These are phyloP conservation scores for Syngnathus typhle DNA, from an alignment of 2,113 vertebrate species.

Conservation along the genomic window DNA sequence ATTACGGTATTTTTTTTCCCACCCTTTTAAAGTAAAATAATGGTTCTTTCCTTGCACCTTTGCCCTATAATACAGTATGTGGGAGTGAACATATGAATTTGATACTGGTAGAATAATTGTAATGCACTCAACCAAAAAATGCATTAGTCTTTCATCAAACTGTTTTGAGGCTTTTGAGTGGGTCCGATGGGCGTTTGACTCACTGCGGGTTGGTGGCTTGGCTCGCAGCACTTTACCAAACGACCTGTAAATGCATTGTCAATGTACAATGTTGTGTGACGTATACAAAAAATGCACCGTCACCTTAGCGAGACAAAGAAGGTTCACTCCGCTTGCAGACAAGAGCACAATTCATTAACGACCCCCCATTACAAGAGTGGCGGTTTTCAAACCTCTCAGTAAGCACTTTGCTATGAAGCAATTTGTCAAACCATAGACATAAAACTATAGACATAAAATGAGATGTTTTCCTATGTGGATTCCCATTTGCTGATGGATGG, in stretches of 20 bases:
- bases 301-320: slow-evolving; percentile 4
- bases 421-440: slow-evolving; percentile 22
- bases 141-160: not conserved
- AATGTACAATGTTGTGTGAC: not conserved
- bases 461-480: slow-evolving; percentile 28
- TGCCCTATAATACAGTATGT: not conserved
- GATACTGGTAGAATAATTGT: not conserved
- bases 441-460: slow-evolving; percentile 7
- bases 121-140: not conserved
- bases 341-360: slow-evolving; percentile 18
- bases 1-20: too few relatives aligned
- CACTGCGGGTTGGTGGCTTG: not conserved
- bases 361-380: slow-evolving; percentile 10
- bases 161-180: not conserved
- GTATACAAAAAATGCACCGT: not conserved
- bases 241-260: not conserved
- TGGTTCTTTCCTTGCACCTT: not conserved
- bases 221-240: not conserved
- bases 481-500: slow-evolving; percentile 29
- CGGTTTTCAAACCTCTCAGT: slow-evolving; percentile 25
- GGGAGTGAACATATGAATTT: not conserved
- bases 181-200: not conserved
- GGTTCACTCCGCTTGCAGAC: not conserved
- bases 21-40: not conserved
- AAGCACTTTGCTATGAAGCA: slow-evolving; percentile 27